Conservation (phyloP, 2,113 vertebrate species). For the Abramis brama region DNA sequence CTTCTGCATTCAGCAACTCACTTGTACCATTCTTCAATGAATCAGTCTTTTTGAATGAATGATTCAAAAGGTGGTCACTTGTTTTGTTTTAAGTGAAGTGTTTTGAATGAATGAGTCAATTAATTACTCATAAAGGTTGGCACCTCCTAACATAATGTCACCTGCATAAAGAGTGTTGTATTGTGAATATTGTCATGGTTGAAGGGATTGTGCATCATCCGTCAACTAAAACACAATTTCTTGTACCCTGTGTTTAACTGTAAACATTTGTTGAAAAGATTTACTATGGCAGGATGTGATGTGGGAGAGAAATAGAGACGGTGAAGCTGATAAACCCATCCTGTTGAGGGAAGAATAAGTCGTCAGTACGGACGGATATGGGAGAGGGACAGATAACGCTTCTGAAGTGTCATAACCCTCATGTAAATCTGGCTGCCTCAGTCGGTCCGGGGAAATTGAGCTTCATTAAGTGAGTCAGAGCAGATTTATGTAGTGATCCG, state of each 20-base stretch:
- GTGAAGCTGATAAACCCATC: slow-evolving; percentile 67
- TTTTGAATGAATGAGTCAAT: not conserved
- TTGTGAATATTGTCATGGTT: not conserved
- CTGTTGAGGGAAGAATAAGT: slow-evolving; percentile 56
- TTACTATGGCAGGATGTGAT: slow-evolving; percentile 33
- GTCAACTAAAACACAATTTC: too few species aligned
- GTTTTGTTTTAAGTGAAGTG: not conserved
- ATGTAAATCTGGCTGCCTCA: slow-evolving; percentile 70
- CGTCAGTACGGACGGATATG: slow-evolving; percentile 56
- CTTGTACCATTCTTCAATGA: not conserved
- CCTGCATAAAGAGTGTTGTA: not conserved
- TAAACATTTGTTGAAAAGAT: not conserved
- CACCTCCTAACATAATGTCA: too few species aligned
- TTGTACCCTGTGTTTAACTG: not conserved
- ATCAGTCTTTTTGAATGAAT: not conserved
- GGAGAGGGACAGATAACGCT: slow-evolving; percentile 61
- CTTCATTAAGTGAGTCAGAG: slow-evolving; percentile 74
- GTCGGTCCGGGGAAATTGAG: slow-evolving; percentile 59
- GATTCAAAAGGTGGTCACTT: not conserved
- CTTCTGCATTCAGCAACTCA: too few species aligned
- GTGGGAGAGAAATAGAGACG: slow-evolving; percentile 29
- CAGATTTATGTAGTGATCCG: slow-evolving; percentile 80
- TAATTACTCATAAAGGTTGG: not conserved
- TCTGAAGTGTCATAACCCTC: slow-evolving; percentile 68
- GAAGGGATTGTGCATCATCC: not conserved